Conservation (phyloP, 2,888 invertebrate species). For the Meiosimyza decipiens region DNA sequence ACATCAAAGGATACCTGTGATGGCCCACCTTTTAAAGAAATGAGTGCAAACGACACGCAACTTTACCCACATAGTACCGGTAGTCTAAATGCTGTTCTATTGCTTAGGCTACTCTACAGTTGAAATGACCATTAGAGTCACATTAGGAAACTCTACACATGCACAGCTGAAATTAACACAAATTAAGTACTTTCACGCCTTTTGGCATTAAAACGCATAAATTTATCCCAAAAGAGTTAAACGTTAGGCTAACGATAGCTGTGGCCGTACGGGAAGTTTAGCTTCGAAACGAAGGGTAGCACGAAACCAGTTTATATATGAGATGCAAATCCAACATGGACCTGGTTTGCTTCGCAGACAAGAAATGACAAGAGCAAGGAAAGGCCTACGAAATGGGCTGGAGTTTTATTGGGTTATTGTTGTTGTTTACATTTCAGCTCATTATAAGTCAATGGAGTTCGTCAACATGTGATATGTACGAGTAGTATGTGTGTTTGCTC, state of each 20-base stretch:
- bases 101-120: constrained; percentile 7
- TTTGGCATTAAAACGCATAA: constrained; percentile 41
- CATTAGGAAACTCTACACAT: constrained; percentile 22
- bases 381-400: too few relatives aligned
- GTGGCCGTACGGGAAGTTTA: background rate
- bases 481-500: background rate
- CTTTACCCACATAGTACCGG: background rate
- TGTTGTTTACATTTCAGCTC: constrained; percentile 13
- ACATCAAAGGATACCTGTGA: constrained; percentile 3
- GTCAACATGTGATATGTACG: background rate
- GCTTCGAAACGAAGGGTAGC: background rate
- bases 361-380: too few relatives aligned
- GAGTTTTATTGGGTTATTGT: constrained; percentile 1
- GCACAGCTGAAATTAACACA: constrained; percentile 47
- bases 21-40: constrained; percentile 9
- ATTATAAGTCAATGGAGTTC: constrained; percentile 11
- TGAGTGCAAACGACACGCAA: constrained; percentile 22
- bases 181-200: constrained; percentile 55
- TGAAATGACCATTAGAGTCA: constrained; percentile 7
- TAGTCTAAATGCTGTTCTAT: background rate
- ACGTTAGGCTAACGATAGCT: constrained; percentile 13
- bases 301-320: constrained; percentile 14
- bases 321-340: constrained; percentile 1
- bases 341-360: too few relatives aligned
- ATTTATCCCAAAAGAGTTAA: constrained; percentile 38